These are phyloP conservation scores for Corydoras sp. DNA, from an alignment of 2,113 vertebrate genomes.

Conservation along the genomic window DNA sequence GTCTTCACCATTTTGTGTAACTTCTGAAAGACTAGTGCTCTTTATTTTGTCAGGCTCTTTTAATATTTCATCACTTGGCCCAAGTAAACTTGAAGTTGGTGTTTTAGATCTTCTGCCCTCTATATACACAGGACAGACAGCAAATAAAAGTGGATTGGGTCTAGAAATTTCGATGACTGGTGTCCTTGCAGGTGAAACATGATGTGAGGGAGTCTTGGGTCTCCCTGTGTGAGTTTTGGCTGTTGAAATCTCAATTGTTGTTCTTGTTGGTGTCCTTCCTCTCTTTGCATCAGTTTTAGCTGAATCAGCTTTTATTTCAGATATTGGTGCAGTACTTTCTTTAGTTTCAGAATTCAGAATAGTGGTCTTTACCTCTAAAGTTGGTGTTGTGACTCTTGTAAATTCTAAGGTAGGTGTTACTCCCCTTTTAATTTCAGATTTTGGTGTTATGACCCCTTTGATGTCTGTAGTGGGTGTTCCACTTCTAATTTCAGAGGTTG, in stretches of 20 bases:
- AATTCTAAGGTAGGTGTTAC: slow-evolving; percentile 36
- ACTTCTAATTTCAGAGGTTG: slow-evolving; percentile 32
- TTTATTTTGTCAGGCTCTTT: slow-evolving; percentile 21
- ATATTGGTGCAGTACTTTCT: slow-evolving; percentile 15
- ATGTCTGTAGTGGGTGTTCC: slow-evolving; percentile 2
- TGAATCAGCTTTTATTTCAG: slow-evolving; percentile 34
- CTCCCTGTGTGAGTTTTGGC: slow-evolving; percentile 48
- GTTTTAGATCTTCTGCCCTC: slow-evolving; percentile 55
- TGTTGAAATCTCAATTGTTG: slow-evolving; percentile 49
- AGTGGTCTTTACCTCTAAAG: slow-evolving; percentile 25
- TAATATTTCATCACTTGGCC: slow-evolving; percentile 29
- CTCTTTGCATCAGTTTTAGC: slow-evolving; percentile 40
- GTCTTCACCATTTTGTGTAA: slow-evolving; percentile 50
- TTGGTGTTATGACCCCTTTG: slow-evolving; percentile 12
- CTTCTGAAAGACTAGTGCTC: slow-evolving; percentile 12
- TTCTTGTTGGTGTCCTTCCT: slow-evolving; percentile 42
- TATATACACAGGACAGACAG: slow-evolving; percentile 58
- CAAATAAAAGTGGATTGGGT: slow-evolving; percentile 66
- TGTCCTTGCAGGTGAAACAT: slow-evolving; percentile 45
- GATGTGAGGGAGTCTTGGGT: slow-evolving; percentile 57
- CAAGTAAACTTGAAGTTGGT: slow-evolving; percentile 39
- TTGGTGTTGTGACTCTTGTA: slow-evolving; percentile 25
- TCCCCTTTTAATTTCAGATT: slow-evolving; percentile 29
- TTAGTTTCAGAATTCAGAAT: background rate
- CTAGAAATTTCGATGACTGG: slow-evolving; percentile 64